Conservation (phyloP, 2,797 vertebrate genomes). For the Typhlichthys eigenmanni region DNA sequence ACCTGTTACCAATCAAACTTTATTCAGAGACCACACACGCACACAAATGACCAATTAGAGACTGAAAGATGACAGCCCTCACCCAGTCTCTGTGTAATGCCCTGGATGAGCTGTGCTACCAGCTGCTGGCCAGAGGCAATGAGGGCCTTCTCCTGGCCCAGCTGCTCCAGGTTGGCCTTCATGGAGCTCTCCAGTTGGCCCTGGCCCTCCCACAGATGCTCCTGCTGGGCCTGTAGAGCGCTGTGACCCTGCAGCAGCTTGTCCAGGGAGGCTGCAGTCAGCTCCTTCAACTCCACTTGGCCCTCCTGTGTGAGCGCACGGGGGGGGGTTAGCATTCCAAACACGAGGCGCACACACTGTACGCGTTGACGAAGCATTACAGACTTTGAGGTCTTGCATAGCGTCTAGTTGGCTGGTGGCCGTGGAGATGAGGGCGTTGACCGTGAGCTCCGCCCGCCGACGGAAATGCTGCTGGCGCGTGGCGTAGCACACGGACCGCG, state of each 20-base stretch:
- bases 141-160: conserved; percentile 77
- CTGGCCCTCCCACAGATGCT: conserved; percentile 66
- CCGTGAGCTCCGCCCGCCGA: conserved; percentile 76
- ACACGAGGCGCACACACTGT: no score
- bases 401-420: conserved; percentile 79
- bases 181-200: conserved; percentile 72
- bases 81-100: conserved; percentile 77
- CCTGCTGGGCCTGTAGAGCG: conserved; percentile 73
- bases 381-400: conserved; percentile 83
- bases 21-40: no score
- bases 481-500: conserved; percentile 81
- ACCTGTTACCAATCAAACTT: no score
- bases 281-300: conserved; percentile 77
- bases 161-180: conserved; percentile 69
- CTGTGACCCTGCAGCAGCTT: conserved; percentile 77
- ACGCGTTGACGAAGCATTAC: no score
- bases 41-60: background rate
- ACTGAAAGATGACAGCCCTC: conserved; percentile 5
- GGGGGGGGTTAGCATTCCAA: no score
- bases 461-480: conserved; percentile 83
- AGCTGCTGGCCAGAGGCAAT: conserved; percentile 72
- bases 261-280: conserved; percentile 79
- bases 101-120: conserved; percentile 77
- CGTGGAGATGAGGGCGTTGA: conserved; percentile 81
- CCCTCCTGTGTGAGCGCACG: conserved; percentile 65